These are phyloP conservation scores for Actinemys pallida DNA, from an alignment of 2,113 vertebrate genomes.

Conservation along the genomic window DNA sequence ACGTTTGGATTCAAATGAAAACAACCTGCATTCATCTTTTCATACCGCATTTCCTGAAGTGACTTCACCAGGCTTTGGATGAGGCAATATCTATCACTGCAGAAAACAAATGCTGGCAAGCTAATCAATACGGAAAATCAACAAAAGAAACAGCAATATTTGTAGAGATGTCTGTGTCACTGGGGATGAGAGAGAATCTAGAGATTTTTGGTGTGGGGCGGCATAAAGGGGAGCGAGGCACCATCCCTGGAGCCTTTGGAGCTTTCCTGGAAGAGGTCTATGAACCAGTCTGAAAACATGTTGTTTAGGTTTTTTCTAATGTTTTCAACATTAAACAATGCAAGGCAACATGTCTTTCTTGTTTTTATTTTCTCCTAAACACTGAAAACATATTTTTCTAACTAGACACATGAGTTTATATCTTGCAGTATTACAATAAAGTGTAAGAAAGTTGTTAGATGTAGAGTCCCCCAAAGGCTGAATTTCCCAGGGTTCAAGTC, in stretches of 20 bases:
- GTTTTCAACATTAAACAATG: slow-evolving; percentile 50
- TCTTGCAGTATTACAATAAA: slow-evolving; percentile 32
- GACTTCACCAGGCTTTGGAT: neutral
- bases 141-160: neutral
- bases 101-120: neutral
- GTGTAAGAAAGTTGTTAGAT: neutral
- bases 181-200: accelerated
- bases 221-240: neutral
- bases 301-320: slow-evolving; percentile 32
- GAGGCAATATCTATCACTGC: neutral
- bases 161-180: neutral
- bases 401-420: slow-evolving; percentile 15
- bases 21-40: neutral
- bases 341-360: slow-evolving; percentile 5
- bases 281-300: slow-evolving; percentile 64
- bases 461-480: neutral
- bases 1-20: neutral
- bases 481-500: neutral
- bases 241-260: neutral
- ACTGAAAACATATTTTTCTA: slow-evolving; percentile 30
- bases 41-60: neutral
- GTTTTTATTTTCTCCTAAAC: neutral
- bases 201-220: neutral
- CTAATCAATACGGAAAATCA: neutral
- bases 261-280: slow-evolving; percentile 16